A percentile compares a stretch with the other conserved stretches of the same genome.
phyloP scores from a whole-genome alignment of 2,888 invertebrate genomes.

The Dasysyrphus albostriatus region DNA sequence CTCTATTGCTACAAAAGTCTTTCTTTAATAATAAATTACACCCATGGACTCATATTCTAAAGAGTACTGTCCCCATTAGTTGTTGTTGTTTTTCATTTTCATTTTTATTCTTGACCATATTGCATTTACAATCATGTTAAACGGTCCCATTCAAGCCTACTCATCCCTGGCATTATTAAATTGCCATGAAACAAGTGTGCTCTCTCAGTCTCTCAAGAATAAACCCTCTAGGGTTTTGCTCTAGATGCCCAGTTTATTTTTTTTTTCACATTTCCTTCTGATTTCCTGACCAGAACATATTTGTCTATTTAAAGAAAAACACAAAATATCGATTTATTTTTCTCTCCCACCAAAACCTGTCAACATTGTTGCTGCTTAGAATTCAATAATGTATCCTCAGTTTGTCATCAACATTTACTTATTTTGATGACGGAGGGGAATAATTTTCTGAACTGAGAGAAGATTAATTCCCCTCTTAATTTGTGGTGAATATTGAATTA shows the following conservation, averaged over 20 bases:
- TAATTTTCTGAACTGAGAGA: conserved; percentile 60
- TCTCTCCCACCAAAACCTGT: neutral
- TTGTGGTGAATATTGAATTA: conserved; percentile 26
- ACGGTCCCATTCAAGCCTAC: conserved; percentile 40
- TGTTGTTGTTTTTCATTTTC: neutral
- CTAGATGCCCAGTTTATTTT: conserved; percentile 54
- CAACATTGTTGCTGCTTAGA: conserved; percentile 61
- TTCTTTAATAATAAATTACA: conserved; percentile 18
- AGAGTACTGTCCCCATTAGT: conserved; percentile 14
- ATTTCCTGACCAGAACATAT: conserved; percentile 22
- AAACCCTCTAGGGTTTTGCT: conserved; percentile 59
- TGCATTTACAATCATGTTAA: conserved; percentile 36
- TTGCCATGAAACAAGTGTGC: conserved; percentile 36
- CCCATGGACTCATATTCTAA: neutral
- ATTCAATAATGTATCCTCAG: neutral
- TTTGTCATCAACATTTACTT: conserved; percentile 34
- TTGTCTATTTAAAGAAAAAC: neutral
- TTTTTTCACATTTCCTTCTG: neutral
- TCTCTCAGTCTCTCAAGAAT: neutral
- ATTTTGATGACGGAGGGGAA: neutral
- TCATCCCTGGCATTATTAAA: conserved; percentile 64
- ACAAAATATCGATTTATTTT: conserved; percentile 53
- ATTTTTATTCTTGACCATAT: conserved; percentile 19
- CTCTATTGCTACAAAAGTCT: neutral
- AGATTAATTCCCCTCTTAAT: neutral